phyloP scores from a whole-genome alignment of 1,140 invertebrate species.

The Berghia stephanieae region DNA sequence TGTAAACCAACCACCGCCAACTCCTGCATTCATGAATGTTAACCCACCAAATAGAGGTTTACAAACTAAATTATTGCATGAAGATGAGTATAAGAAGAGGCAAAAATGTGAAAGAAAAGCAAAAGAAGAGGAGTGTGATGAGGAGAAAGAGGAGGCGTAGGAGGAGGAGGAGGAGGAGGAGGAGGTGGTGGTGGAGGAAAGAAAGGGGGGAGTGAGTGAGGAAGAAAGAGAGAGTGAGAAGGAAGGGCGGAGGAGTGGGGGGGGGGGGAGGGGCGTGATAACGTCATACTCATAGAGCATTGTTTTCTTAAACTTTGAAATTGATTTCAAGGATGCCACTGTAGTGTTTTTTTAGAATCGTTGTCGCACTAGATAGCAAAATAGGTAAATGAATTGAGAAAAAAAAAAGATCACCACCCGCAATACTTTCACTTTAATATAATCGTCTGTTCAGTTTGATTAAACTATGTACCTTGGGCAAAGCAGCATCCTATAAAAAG shows the following conservation, averaged over 20 bases:
- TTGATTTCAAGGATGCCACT: background rate
- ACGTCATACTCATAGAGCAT: background rate
- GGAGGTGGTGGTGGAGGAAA: background rate
- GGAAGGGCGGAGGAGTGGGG: background rate
- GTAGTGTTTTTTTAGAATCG: background rate
- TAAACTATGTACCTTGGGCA: too few species aligned
- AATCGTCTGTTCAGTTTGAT: too few species aligned
- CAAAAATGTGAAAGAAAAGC: background rate
- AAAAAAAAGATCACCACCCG: background rate
- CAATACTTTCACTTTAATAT: background rate
- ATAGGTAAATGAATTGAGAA: too few species aligned
- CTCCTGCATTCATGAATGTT: background rate
- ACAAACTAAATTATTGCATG: background rate
- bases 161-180: background rate
- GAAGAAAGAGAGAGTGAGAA: background rate
- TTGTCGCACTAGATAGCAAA: too few species aligned
- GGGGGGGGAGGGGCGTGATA: background rate
- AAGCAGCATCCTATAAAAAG: too few species aligned
- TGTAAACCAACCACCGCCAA: background rate
- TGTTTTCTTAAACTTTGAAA: background rate
- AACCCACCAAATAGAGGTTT: background rate
- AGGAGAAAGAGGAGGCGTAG: background rate
- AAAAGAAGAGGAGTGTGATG: background rate
- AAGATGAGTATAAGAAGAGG: constrained; percentile 9
- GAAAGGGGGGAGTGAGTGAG: background rate